Conservation (phyloP, 1,140 invertebrate genomes). For the Lepidurus packardi region DNA sequence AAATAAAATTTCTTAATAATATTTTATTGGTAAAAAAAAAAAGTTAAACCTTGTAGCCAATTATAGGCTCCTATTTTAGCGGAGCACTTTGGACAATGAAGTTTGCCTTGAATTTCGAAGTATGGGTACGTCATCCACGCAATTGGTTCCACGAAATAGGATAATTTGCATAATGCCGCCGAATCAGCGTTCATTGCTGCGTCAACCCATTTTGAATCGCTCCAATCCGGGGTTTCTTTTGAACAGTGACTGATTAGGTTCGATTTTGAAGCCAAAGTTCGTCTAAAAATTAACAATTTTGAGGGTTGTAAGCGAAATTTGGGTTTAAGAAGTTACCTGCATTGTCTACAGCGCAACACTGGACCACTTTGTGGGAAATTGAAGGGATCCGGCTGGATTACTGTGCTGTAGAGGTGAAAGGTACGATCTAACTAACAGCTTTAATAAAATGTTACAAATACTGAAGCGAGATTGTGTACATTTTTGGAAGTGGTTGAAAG, state of each 20-base stretch:
- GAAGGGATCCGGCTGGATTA: not conserved
- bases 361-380: not conserved
- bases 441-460: not conserved
- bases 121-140: not conserved
- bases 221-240: not conserved
- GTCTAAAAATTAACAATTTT: not conserved
- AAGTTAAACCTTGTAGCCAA: not conserved
- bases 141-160: not conserved
- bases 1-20: not conserved
- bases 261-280: not conserved
- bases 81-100: not conserved
- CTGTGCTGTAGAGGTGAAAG: not conserved
- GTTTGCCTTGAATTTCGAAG: not conserved
- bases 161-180: not conserved
- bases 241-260: not conserved
- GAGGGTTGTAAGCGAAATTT: not conserved
- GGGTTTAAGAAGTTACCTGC: not conserved
- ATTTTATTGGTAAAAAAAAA: not conserved
- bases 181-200: not conserved
- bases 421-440: not conserved
- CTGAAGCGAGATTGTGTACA: not conserved
- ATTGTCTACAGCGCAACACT: conserved; percentile 1
- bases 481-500: not conserved
- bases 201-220: not conserved
- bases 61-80: not conserved